Conservation (phyloP, 2,888 invertebrate species). For the Netelia fuscicornis region DNA sequence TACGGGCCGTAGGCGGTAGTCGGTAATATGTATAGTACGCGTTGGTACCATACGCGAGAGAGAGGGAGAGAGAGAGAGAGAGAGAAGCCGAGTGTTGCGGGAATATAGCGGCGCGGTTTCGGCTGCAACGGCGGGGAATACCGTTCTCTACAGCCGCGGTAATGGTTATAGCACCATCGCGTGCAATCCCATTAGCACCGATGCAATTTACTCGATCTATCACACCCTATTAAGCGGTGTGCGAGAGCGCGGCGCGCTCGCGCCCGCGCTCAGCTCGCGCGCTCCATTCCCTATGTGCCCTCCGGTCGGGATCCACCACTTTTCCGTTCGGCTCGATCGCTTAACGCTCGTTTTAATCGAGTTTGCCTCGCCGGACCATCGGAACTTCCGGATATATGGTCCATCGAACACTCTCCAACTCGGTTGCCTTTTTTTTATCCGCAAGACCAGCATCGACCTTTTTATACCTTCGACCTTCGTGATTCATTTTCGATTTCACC, state of each 20-base stretch:
- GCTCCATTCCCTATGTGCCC: slow-evolving; percentile 33
- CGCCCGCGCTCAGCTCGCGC: slow-evolving; percentile 16
- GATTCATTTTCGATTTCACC: slow-evolving; percentile 25
- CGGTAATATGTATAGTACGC: background rate
- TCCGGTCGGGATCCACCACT: slow-evolving; percentile 12
- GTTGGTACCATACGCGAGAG: background rate
- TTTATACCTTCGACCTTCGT: background rate
- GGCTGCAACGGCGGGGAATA: slow-evolving; percentile 60
- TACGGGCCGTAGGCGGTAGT: slow-evolving; percentile 13
- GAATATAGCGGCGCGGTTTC: slow-evolving; percentile 45
- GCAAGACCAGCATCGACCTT: background rate
- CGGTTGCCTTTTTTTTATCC: slow-evolving; percentile 19
- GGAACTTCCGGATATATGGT: slow-evolving; percentile 51
- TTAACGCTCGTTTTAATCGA: slow-evolving; percentile 83
- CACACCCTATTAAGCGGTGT: slow-evolving; percentile 84
- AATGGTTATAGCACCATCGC: slow-evolving; percentile 85
- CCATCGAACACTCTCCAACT: slow-evolving; percentile 25
- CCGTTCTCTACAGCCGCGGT: slow-evolving; percentile 73
- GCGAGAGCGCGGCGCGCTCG: slow-evolving; percentile 72
- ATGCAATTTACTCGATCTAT: slow-evolving; percentile 85
- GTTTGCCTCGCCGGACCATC: slow-evolving; percentile 74
- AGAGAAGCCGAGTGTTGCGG: slow-evolving; percentile 7
- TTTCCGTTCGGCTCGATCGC: slow-evolving; percentile 75
- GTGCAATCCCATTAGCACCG: slow-evolving; percentile 85
- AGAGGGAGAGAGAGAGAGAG: background rate